Evolutionary conservation across 2,888 invertebrate genomes (phyloP), one percentile per base, ranked within the genome.

Genomic region (Prenolepis imparis): DNA sequence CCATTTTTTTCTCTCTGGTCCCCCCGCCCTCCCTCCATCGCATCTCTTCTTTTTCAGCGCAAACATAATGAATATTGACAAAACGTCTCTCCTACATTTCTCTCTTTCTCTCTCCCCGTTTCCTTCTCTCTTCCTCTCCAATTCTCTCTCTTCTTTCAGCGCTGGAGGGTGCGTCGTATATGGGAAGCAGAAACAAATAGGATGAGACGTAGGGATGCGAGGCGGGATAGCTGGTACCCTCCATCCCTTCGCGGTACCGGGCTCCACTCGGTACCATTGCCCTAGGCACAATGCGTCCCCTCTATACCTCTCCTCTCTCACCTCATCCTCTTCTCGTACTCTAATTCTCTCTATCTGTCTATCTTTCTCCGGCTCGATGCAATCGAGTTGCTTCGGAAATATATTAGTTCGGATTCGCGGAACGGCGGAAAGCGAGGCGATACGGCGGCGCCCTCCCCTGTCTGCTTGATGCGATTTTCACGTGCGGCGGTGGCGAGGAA

Each of bases 21-120:
- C n/a, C 8, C 18, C 18, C 39, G n/a, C 18, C 59, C 36, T 61
- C 67, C 61, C 48, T 32, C 24, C 57, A 11, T 72, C 39, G 66
- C 59, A 8, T n/a, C 82, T 84, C 70, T 86, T 83, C 84, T 89
- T 88, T 88, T 86, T 87, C 86, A 84, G 82, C 80, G 82, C 85
- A 88, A 87, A 89, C 87, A 89, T 92, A 92, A 92, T 91, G 92
- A 92, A 92, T 91, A 92, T 91, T 91, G 92, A 92, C 91, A 92
- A 91, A 91, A 88, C 88, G 77, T 87, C 86, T 85, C 84, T 36
- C 32, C 61, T 55, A 9, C 52, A n/a, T 18, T 15, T 24, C 39
- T 44, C 63, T 39, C 18, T 73, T 24, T 39, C 39, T 77, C 78
- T 57, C 24, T 24, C 24, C 63, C 24, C n/a, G 18, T n/a, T 63